phyloP scores from a whole-genome alignment of 1,140 invertebrate genomes.

The Rhopalosiphum padi region DNA sequence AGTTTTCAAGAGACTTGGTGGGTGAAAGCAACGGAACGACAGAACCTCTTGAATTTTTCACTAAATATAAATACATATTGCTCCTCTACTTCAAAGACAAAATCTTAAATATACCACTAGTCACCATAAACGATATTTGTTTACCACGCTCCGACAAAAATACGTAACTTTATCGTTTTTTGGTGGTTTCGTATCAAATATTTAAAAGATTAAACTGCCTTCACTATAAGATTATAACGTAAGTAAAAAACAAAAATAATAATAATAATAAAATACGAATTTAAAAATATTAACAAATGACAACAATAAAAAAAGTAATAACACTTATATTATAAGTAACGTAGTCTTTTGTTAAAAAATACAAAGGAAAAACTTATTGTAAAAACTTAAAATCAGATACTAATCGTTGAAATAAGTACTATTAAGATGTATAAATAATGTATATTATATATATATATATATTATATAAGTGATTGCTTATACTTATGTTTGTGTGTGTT shows the following conservation, averaged over 20 bases:
- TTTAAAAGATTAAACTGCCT: background rate
- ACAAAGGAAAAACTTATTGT: background rate
- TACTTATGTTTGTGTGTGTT: background rate
- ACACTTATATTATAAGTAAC: background rate
- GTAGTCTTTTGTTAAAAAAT: background rate
- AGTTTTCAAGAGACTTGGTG: background rate
- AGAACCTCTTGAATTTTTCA: no score
- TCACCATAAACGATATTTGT: background rate
- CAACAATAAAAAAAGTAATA: background rate
- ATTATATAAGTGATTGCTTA: background rate
- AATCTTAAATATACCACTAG: background rate
- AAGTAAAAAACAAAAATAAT: background rate
- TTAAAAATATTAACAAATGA: background rate
- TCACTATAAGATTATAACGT: background rate
- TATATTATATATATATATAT: no score
- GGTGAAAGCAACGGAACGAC: background rate
- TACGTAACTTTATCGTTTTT: background rate
- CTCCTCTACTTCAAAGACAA: background rate
- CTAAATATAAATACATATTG: no score
- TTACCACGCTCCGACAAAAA: background rate
- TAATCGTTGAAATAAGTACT: background rate
- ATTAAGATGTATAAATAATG: background rate
- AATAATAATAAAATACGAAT: background rate
- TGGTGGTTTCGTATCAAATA: background rate
- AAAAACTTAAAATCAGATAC: background rate